Evolutionary conservation across 2,113 vertebrate genomes (phyloP), one percentile per base, ranked within the genome.

Genomic region (Neofelis nebulosa): DNA sequence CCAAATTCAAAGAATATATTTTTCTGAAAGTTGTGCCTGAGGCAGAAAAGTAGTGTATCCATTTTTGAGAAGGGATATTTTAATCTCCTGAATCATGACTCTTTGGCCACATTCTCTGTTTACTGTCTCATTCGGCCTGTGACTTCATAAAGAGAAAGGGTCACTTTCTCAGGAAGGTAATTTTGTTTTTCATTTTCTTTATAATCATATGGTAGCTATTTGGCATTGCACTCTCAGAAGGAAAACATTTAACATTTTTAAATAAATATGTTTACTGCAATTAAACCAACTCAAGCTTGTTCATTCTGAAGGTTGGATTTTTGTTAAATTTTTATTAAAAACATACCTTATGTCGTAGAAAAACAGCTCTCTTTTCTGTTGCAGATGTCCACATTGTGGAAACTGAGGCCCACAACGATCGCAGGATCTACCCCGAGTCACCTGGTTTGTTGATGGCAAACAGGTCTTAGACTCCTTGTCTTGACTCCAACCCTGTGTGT

Each of bases 151-250:
- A 79, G 23, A 93, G 66, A 93, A 94, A 82, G 83, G 66, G 85
- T 86, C 89, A 91, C 66, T 93, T 96, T 94, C 48, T 93, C 27
- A 25, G 10, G 7, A 80, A 86, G 52, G 38, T 89, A 78, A 97
- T 96, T 97, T 78, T 25, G 41, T 82, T 97, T 95, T 95, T 29
- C 71, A 83, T 96, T 98, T 95, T 89, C 82, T 86, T 82, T 98
- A 61, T 48, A 85, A 91, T 95, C 66, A 95, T 85, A 18, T 63
- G 83, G 71, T 41, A 61, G 81, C 69, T 73, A 48, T 82, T 95
- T 96, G 71, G 16, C 61, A 63, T 93, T 81, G 36, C 27, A 27
- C 7, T 96, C 45, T 89, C 66, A 95, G 85, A 71, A 86, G 91
- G 73, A 97, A 80, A 91, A 90, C 52, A 74, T 86, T 97, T 38